Evolutionary conservation across 1,140 invertebrate genomes (phyloP).

Genomic region (Ips nitidus): DNA sequence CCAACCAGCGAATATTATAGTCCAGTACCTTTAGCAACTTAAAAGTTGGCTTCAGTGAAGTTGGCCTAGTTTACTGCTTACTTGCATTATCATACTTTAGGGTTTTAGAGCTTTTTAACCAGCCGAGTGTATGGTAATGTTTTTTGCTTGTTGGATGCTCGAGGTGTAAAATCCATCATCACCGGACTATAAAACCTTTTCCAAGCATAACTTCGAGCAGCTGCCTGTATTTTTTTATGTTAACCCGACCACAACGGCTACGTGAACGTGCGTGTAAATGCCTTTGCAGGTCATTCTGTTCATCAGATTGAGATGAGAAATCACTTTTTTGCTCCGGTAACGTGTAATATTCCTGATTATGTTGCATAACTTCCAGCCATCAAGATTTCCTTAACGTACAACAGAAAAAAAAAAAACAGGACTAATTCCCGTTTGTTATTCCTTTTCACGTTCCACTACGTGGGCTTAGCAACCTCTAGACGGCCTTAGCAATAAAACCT

Average conservation of each 20-base stretch:
- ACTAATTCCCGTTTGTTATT: conserved; percentile 11
- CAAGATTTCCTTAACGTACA: not conserved
- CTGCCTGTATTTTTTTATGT: conserved; percentile 38
- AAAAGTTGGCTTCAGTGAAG: too few relatives aligned
- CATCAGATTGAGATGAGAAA: conserved; percentile 33
- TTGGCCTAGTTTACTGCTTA: too few relatives aligned
- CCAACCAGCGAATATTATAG: not conserved
- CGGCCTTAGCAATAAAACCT: conserved; percentile 17
- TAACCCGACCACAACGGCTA: conserved; percentile 35
- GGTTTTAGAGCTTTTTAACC: too few relatives aligned
- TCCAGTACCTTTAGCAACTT: not conserved
- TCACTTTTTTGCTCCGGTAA: conserved; percentile 14
- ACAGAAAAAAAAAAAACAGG: not conserved
- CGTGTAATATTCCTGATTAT: not conserved
- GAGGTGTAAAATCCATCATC: too few relatives aligned
- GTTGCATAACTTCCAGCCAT: not conserved
- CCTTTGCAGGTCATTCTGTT: conserved; percentile 26
- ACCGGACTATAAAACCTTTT: conserved; percentile 24
- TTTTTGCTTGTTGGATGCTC: too few relatives aligned
- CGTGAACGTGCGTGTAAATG: conserved; percentile 32
- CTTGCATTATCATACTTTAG: too few relatives aligned
- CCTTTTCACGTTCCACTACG: conserved; percentile 9
- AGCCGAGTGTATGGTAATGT: too few relatives aligned
- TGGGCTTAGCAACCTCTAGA: conserved; percentile 16
- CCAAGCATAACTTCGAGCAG: conserved; percentile 34